Evolutionary conservation across 1,140 invertebrate species (phyloP).

Genomic region (Oreohelix idahoensis): DNA sequence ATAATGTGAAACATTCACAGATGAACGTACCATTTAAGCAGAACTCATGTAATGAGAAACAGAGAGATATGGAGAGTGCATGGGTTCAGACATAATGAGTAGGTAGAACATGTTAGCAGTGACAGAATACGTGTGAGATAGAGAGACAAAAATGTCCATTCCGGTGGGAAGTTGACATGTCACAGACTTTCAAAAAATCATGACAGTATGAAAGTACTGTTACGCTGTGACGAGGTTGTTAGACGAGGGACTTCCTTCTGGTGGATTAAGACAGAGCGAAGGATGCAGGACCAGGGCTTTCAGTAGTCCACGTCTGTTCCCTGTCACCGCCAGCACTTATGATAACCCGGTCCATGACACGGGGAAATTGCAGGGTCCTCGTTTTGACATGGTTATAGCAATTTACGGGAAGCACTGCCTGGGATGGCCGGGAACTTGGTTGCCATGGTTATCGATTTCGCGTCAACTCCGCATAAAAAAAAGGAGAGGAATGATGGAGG

Average conservation of each 20-base stretch:
- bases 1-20: no score
- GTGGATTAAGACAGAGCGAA: slow-evolving; percentile 4
- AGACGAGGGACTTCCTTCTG: not conserved
- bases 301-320: slow-evolving; percentile 3
- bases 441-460: slow-evolving; percentile 28
- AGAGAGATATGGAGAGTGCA: no score
- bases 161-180: not conserved
- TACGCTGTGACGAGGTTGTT: not conserved
- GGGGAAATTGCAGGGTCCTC: slow-evolving; percentile 28
- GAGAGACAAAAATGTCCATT: not conserved
- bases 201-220: not conserved
- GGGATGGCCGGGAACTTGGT: not conserved
- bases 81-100: not conserved
- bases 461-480: slow-evolving; percentile 7
- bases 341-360: slow-evolving; percentile 29
- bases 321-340: slow-evolving; percentile 30
- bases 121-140: not conserved
- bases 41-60: no score
- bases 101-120: not conserved
- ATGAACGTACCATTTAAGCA: no score
- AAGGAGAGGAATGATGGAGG: not conserved
- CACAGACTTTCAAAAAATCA: not conserved
- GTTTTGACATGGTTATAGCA: slow-evolving; percentile 33
- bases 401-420: slow-evolving; percentile 22
- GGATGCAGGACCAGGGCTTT: slow-evolving; percentile 6